Conservation (phyloP, 2,888 invertebrate species). For the Epinotia bilunana region DNA sequence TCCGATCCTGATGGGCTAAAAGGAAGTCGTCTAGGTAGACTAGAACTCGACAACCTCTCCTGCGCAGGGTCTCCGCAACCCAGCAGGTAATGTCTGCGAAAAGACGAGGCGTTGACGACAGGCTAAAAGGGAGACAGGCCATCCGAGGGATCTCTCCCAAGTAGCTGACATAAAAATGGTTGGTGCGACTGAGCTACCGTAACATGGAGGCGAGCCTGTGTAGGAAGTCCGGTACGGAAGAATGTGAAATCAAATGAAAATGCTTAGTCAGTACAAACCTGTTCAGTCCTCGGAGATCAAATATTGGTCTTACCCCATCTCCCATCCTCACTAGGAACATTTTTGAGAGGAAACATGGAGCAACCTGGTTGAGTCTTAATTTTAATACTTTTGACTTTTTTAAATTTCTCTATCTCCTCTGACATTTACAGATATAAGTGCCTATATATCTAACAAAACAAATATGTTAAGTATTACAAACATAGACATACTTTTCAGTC, state of each 20-base stretch:
- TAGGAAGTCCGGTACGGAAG: no score
- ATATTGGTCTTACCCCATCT: no score
- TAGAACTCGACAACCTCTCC: conserved; percentile 19
- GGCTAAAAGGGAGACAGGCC: conserved; percentile 28
- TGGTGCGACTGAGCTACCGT: conserved; percentile 3
- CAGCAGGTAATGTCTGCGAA: conserved; percentile 39
- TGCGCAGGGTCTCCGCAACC: conserved; percentile 31
- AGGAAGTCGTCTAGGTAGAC: conserved; percentile 44
- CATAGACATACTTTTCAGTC: no score
- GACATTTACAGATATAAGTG: no score
- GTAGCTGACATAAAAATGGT: conserved; percentile 30
- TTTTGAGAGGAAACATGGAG: no score
- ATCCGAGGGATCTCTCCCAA: conserved; percentile 4
- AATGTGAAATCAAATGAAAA: conserved; percentile 6
- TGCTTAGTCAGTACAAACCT: conserved; percentile 5
- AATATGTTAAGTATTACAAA: no score
- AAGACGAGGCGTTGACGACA: not conserved
- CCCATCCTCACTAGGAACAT: not conserved
- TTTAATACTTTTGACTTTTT: not conserved
- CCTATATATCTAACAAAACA: no score
- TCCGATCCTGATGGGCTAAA: conserved; percentile 19
- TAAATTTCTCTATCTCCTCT: not conserved
- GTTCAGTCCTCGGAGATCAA: conserved; percentile 8
- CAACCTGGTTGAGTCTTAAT: not conserved
- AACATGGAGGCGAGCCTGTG: no score